phyloP scores from a whole-genome alignment of 2,888 invertebrate genomes.

The Malthinus flaveolus region DNA sequence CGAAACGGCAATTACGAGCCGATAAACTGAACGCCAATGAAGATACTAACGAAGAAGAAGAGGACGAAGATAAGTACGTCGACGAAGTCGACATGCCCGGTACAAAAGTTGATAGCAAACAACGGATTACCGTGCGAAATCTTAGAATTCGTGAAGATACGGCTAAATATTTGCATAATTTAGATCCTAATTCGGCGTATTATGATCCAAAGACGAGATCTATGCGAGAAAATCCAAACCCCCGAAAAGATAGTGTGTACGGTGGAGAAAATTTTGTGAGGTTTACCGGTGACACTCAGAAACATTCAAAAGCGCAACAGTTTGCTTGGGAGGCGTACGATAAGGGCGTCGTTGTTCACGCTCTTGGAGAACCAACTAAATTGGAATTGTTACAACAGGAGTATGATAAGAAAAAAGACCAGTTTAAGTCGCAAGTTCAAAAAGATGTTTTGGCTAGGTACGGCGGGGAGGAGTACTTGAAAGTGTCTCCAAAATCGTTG shows the following conservation, averaged over 20 bases:
- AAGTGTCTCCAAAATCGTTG: conserved; percentile 86
- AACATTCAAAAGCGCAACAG: conserved; percentile 88
- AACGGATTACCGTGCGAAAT: conserved; percentile 98
- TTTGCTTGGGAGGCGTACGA: conserved; percentile 98
- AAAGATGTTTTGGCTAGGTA: conserved; percentile 88
- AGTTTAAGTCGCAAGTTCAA: conserved; percentile 84
- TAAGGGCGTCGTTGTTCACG: conserved; percentile 90
- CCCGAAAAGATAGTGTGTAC: conserved; percentile 59
- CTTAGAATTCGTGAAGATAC: conserved; percentile 98
- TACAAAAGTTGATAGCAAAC: conserved; percentile 98
- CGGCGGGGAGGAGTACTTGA: conserved; percentile 91
- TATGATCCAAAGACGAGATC: conserved; percentile 99
- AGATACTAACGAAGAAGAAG: conserved; percentile 70
- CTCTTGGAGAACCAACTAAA: conserved; percentile 97
- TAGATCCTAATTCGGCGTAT: conserved; percentile 97
- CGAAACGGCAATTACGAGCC: conserved; percentile 87
- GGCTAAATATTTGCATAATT: conserved; percentile 95
- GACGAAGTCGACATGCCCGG: conserved; percentile 98
- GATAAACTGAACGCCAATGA: conserved; percentile 75
- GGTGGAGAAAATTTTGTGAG: conserved; percentile 96
- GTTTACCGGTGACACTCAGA: conserved; percentile 89
- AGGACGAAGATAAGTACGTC: conserved; percentile 92
- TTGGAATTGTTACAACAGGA: conserved; percentile 88
- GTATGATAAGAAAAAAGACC: conserved; percentile 86
- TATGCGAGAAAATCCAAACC: conserved; percentile 80